These are phyloP conservation scores for Gavialis gangeticus DNA, from an alignment of 2,113 vertebrate genomes.

Conservation along the genomic window DNA sequence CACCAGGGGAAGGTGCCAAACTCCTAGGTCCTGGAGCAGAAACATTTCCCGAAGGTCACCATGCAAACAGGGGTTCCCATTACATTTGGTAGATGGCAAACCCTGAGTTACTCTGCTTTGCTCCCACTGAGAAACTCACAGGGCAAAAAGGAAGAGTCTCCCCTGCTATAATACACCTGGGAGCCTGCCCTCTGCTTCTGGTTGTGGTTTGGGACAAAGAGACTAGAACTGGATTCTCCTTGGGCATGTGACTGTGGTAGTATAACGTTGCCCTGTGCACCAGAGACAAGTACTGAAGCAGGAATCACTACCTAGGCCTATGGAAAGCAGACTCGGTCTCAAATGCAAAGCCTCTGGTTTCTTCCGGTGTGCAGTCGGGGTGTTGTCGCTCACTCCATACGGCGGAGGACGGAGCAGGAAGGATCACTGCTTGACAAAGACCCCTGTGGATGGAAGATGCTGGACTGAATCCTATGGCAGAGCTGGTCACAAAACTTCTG, in stretches of 20 bases:
- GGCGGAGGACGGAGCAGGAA: neutral
- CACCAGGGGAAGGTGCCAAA: too few species aligned
- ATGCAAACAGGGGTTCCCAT: neutral
- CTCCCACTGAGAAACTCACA: neutral
- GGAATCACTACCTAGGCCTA: too few species aligned
- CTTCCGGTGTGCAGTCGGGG: too few species aligned
- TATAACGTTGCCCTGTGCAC: neutral
- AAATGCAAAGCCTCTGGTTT: too few species aligned
- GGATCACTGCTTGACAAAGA: neutral
- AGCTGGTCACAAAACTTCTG: too few species aligned
- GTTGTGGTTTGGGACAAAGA: neutral
- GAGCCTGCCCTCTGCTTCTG: neutral
- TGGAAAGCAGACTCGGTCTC: too few species aligned
- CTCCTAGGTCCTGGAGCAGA: neutral
- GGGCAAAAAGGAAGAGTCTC: neutral
- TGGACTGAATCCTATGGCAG: neutral
- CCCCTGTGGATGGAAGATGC: neutral
- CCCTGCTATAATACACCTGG: neutral
- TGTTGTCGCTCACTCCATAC: too few species aligned
- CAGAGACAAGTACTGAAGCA: neutral
- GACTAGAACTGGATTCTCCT: neutral
- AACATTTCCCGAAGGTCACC: neutral
- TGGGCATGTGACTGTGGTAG: neutral
- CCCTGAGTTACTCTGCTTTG: neutral
- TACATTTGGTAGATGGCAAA: neutral